Evolutionary conservation across 2,888 invertebrate species (phyloP).

Genomic region (Lysandra bellargus): DNA sequence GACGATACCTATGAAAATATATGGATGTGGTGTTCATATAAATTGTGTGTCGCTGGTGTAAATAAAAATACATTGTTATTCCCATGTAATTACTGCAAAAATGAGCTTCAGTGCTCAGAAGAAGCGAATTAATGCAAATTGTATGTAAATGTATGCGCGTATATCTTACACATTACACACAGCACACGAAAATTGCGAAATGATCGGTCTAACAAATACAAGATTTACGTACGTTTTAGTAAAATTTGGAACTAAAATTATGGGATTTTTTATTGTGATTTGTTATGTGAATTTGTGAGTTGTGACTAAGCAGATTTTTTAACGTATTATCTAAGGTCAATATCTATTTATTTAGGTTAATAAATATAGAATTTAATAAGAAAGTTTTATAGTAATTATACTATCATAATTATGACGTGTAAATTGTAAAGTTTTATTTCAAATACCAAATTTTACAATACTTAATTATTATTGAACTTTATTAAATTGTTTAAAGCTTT

Average conservation of each 20-base stretch:
- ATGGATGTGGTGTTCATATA: no score
- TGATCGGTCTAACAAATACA: background rate
- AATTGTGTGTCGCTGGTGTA: background rate
- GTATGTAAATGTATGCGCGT: conserved; percentile 13
- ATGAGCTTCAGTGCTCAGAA: conserved; percentile 12
- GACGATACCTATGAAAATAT: no score
- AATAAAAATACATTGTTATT: background rate
- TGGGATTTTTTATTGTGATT: background rate
- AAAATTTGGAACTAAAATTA: background rate
- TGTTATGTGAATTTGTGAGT: background rate
- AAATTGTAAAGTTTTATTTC: no score
- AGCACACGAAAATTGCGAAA: background rate
- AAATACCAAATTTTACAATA: no score
- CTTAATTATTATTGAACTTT: no score
- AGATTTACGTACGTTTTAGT: background rate
- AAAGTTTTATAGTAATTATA: no score
- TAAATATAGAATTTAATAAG: no score
- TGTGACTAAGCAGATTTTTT: background rate
- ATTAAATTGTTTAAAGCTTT: no score
- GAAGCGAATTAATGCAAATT: background rate
- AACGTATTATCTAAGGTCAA: no score
- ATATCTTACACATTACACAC: background rate
- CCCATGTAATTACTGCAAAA: background rate
- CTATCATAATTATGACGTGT: no score
- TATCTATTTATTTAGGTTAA: no score